Conservation (phyloP, 2,888 invertebrate genomes). For the Entomobrya multifasciata region DNA sequence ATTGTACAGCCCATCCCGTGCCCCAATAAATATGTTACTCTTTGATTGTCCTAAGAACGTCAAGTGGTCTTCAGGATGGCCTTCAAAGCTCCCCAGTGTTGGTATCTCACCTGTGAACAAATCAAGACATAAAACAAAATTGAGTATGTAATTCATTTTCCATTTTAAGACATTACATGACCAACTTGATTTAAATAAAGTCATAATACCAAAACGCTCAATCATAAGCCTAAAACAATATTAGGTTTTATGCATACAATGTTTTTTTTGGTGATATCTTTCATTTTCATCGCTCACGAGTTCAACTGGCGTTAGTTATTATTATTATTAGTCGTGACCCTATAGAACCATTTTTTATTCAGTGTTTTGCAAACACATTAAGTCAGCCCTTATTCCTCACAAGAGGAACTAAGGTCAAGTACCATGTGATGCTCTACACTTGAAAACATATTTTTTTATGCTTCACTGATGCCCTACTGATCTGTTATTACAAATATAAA, state of each 20-base stretch:
- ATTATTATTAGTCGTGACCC: slow-evolving; percentile 44
- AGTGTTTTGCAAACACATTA: slow-evolving; percentile 22
- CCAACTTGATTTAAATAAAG: slow-evolving; percentile 54
- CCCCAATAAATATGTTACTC: slow-evolving; percentile 77
- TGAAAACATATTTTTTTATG: background rate
- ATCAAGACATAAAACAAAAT: slow-evolving; percentile 16
- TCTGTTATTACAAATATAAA: slow-evolving; percentile 19
- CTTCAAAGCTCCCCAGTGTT: slow-evolving; percentile 76
- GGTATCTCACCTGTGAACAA: slow-evolving; percentile 77
- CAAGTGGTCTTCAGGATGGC: slow-evolving; percentile 78
- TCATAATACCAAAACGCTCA: slow-evolving; percentile 16
- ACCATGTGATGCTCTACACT: background rate
- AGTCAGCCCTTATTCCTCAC: background rate
- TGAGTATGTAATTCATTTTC: slow-evolving; percentile 15
- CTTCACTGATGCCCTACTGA: slow-evolving; percentile 37
- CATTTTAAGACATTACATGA: slow-evolving; percentile 46
- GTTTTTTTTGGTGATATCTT: slow-evolving; percentile 20
- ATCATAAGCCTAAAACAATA: slow-evolving; percentile 11
- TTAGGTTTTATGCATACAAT: background rate
- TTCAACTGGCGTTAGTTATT: slow-evolving; percentile 22
- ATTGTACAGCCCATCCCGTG: slow-evolving; percentile 76
- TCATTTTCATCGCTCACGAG: slow-evolving; percentile 50
- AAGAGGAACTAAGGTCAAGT: slow-evolving; percentile 13
- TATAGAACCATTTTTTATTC: slow-evolving; percentile 28
- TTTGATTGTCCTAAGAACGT: slow-evolving; percentile 74